Evolutionary conservation across 2,888 invertebrate species (phyloP).

Genomic region (Cloeon dipterum): DNA sequence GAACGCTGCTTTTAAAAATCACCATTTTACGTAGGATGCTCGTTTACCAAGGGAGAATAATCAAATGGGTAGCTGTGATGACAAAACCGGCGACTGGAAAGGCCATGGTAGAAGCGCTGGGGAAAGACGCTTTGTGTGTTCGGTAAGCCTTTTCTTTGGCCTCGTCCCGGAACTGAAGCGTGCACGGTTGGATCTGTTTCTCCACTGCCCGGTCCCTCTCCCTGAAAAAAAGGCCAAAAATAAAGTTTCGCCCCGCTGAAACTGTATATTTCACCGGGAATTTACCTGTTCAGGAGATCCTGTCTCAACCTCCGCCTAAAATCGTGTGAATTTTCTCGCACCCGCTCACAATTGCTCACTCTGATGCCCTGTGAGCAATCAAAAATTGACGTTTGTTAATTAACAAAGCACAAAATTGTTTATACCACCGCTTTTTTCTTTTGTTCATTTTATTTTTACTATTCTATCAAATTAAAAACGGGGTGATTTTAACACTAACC

Average conservation of each 20-base stretch:
- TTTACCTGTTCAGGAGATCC: conserved; percentile 49
- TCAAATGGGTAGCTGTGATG: conserved; percentile 23
- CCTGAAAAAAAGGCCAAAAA: background rate
- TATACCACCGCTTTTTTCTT: too few relatives aligned
- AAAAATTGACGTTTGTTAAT: too few relatives aligned
- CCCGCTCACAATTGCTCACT: too few relatives aligned
- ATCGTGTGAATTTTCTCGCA: conserved; percentile 22
- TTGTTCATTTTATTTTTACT: too few relatives aligned
- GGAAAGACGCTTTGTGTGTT: conserved; percentile 36
- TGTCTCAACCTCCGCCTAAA: conserved; percentile 58
- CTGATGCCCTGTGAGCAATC: too few relatives aligned
- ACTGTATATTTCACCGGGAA: background rate
- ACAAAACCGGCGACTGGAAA: conserved; percentile 23
- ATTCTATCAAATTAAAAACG: too few relatives aligned
- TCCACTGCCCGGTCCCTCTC: conserved; percentile 29
- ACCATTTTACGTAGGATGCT: background rate
- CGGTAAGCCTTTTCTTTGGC: conserved; percentile 42
- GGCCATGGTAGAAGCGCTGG: conserved; percentile 37
- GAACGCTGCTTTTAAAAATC: too few relatives aligned
- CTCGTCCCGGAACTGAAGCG: conserved; percentile 37
- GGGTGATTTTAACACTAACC: too few relatives aligned
- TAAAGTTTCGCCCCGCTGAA: too few relatives aligned
- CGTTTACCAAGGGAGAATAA: conserved; percentile 32
- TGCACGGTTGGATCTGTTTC: conserved; percentile 38
- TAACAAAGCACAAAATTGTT: too few relatives aligned